phyloP scores from a whole-genome alignment of 2,113 vertebrate genomes.

The Atherinomorus stipes region DNA sequence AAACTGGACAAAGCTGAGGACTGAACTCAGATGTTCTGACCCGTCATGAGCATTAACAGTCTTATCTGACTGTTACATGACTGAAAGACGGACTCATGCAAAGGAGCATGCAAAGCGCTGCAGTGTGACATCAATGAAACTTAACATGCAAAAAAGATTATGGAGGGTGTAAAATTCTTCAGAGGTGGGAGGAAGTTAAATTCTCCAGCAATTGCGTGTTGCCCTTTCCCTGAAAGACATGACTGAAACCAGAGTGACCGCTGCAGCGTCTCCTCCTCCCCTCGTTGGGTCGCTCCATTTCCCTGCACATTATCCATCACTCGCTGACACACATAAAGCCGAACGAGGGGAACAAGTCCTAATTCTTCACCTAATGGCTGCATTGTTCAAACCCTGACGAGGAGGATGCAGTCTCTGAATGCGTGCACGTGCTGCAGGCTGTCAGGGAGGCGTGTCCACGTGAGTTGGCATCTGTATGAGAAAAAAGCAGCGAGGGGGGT shows the following conservation, averaged over 20 bases:
- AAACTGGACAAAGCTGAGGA: too few species aligned
- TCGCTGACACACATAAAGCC: too few species aligned
- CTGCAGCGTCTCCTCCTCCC: background rate
- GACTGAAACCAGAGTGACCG: background rate
- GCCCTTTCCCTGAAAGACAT: background rate
- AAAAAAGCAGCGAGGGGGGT: too few species aligned
- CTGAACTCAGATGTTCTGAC: too few species aligned
- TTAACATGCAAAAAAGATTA: background rate
- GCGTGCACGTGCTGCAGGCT: too few species aligned
- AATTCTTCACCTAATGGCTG: conserved; percentile 43
- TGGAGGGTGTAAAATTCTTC: conserved; percentile 6
- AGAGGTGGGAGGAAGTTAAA: background rate
- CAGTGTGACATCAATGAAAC: conserved; percentile 2
- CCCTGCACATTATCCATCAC: conserved; percentile 9
- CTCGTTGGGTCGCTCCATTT: background rate
- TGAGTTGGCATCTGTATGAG: too few species aligned
- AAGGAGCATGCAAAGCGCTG: background rate
- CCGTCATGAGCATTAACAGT: too few species aligned
- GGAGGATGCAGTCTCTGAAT: too few species aligned
- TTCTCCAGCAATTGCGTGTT: background rate
- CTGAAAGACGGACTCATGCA: background rate
- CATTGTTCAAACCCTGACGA: conserved; percentile 45
- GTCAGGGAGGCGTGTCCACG: too few species aligned
- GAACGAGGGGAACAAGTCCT: background rate
- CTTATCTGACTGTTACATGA: too few species aligned